Base-by-base conservation (phyloP, 2,113 vertebrate genomes). In the Dinomys branickii region DNA sequence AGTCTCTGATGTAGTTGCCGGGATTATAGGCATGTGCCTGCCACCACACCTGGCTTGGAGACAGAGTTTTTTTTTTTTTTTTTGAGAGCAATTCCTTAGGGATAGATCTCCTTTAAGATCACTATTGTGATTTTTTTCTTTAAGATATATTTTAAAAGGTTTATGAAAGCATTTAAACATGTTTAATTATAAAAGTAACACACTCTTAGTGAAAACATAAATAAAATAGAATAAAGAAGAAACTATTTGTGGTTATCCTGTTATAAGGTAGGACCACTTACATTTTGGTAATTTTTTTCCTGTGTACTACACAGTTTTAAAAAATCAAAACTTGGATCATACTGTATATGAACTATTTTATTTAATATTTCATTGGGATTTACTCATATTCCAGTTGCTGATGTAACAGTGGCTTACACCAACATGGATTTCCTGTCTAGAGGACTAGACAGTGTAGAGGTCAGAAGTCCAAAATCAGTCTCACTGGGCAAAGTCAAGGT, bases 101-200 rank as follows among this genome's bases (percentile, higher is more conserved):
- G 75, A n/a, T 58, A 78, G 75, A 52, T 54, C 20, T 9, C 56
- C 86, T 83, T 81, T 87, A 94, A 90, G 54, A 41, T 86, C 20
- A n/a, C 58, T 84, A 0, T 81, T 81, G 22, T 83, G 33, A 38
- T 35, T 41, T 96, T 95, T 63, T 65, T 69, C 14, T 90, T 28
- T 67, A 61, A 85, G 88, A 50, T 28, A 58, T 63, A 65, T 78
- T 84, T 83, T 38, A 59, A 82, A 90, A 87, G 22, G 17, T 63
- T 85, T 96, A 69, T 44, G 88, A 58, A 91, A 80, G 33, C 83
- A 28, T 44, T 88, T 73, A 69, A 93, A 12, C 67, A 30, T 69
- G 30, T 93, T 13, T 91, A 83, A 81, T 61, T 90, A 52, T 85
- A 88, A 69, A 97, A 90, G 35, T 85, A 77, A n/a, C 11, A 52